Conservation (phyloP, 2,888 invertebrate genomes). For the Cantharis nigra region DNA sequence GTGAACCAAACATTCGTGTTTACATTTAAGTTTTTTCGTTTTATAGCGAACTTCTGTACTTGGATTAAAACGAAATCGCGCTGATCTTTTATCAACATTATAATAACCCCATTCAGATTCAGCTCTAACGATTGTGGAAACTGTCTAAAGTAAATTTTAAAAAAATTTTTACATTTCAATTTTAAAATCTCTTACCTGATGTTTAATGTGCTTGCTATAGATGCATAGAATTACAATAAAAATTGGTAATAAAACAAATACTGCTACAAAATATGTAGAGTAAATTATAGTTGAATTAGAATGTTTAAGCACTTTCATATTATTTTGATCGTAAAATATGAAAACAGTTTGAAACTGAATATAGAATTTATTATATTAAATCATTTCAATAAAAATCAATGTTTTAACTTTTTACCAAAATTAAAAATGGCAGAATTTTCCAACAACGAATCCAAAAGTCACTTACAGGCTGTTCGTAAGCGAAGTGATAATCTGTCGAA, state of each 20-base stretch:
- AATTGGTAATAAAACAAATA: constrained; percentile 22
- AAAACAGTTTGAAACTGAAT: constrained; percentile 25
- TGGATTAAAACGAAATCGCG: constrained; percentile 25
- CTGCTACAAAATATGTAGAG: constrained; percentile 9
- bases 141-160: constrained; percentile 2
- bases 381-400: background rate
- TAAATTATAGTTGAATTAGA: background rate
- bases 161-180: background rate
- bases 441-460: constrained; percentile 24
- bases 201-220: constrained; percentile 28
- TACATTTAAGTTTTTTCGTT: constrained; percentile 16
- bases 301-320: background rate
- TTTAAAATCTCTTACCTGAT: constrained; percentile 17
- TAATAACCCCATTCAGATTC: constrained; percentile 26
- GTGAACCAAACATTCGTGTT: constrained; percentile 18
- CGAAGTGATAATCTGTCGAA: constrained; percentile 28
- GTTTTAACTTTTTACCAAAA: constrained; percentile 17
- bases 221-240: constrained; percentile 22
- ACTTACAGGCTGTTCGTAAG: constrained; percentile 15
- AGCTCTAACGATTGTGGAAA: constrained; percentile 14
- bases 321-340: constrained; percentile 2
- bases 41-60: constrained; percentile 26
- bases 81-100: constrained; percentile 3
- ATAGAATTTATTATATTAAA: background rate
- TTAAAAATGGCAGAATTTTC: constrained; percentile 26